Base-by-base conservation (phyloP, 1,140 invertebrate species). In the Dryas iulia region DNA sequence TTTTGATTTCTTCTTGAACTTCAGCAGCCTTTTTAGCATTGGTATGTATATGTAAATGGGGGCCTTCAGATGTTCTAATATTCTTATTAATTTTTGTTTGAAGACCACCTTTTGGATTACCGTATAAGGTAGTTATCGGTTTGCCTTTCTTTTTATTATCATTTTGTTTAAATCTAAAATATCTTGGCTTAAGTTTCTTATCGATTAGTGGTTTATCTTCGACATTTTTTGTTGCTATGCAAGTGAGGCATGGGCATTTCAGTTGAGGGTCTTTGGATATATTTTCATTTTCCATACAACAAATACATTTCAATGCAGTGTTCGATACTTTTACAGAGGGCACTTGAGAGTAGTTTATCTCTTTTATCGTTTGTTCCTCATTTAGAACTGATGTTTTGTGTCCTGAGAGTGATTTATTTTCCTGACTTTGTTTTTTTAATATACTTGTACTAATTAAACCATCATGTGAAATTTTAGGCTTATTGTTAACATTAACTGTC, bases 11-110 rank as follows among this genome's bases (percentile, higher is more conserved):
- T 5, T 78, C 61, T 35, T 65, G 69, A 39, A 81, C 78, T 33
- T 78, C 77, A 12, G 73, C 54, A n/a, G 77, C 18, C 66, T 72
- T 21, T 82, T 78, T 61, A 82, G 2, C 14, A 47, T 47, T 21
- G 8, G 18, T 47, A 14, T 47, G 39, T 14, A 47, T 47, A 14
- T 47, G 39, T 47, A 47, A 21, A 47, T 47, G 18, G n/a, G 39
- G 39, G 0, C 14, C 14, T 8, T 47, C 39, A 10, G 14, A 47
- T 2, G 7, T 18, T 47, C 10, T 47, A 8, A 14, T 47, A 18
- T 6, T 18, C 2, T 14, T 35, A 14, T 18, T n/a, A 18, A 10
- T 47, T 47, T 14, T 47, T 10, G 39, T 21, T 47, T 47, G 39
- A 2, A 47, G 3, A 47, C 14, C 14, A 21, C 4, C 10, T 18